Evolutionary conservation across 2,797 vertebrate genomes (phyloP).

Genomic region (Dermochelys coriacea): DNA sequence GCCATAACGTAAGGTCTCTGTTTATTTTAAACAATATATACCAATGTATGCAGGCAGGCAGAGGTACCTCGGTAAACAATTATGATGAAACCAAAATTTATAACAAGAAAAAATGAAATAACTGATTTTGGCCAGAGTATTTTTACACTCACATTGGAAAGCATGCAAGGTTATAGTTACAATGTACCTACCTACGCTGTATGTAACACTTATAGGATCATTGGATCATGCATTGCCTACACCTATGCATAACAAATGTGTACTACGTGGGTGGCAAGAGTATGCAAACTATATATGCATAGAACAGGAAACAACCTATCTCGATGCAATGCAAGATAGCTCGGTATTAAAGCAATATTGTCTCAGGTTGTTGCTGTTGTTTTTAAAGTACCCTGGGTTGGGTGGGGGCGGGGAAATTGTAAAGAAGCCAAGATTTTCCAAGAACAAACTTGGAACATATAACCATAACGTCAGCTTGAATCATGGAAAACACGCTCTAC

Average conservation of each 20-base stretch:
- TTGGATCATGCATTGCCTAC: neutral
- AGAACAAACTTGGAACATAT: neutral
- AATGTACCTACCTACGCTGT: neutral
- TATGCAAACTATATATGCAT: neutral
- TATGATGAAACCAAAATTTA: constrained; percentile 7
- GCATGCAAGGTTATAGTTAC: neutral
- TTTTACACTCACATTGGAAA: neutral
- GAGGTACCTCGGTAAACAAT: constrained; percentile 54
- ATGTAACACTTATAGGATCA: neutral
- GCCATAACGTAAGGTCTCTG: constrained; percentile 83
- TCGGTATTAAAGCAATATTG: neutral
- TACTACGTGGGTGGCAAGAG: neutral
- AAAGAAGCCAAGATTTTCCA: fast-evolving
- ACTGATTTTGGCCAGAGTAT: neutral
- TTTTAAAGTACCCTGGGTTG: neutral
- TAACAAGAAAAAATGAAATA: neutral
- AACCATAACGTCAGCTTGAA: neutral
- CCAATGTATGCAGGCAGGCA: constrained; percentile 40
- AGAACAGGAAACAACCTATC: neutral
- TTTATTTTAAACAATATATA: constrained; percentile 82
- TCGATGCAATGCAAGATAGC: neutral
- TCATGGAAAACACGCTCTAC: neutral
- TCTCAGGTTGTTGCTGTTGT: neutral
- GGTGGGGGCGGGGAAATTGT: neutral
- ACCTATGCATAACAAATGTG: fast-evolving